A percentile compares a stretch with the other conserved stretches of the same genome.
Conservation (phyloP, 37 sponge, comb jelly and placozoan genomes). For the Ephydatia muelleri region DNA sequence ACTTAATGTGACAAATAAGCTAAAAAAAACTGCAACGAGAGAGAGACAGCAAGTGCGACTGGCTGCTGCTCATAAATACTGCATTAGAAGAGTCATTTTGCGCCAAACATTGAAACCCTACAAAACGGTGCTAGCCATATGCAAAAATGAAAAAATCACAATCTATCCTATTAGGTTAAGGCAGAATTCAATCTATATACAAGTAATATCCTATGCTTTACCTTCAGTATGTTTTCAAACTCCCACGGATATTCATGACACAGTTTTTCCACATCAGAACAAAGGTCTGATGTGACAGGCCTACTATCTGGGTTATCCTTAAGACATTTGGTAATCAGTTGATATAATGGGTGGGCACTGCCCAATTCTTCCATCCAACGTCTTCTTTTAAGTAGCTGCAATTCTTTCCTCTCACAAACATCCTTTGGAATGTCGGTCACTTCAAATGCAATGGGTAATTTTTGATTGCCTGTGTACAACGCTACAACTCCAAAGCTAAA, state of each 20-base stretch:
- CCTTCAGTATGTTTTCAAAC: background rate
- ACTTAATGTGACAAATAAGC: too few relatives aligned
- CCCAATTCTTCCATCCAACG: background rate
- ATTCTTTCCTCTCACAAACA: background rate
- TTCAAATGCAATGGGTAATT: conserved; percentile 3
- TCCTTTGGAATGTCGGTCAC: background rate
- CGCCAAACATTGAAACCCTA: too few relatives aligned
- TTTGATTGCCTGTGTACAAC: conserved; percentile 1
- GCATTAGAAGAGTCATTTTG: too few relatives aligned
- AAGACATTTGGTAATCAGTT: background rate
- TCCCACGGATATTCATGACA: background rate
- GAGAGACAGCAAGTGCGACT: too few relatives aligned
- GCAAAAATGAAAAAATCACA: too few relatives aligned
- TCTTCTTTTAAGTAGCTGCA: conserved; percentile 3
- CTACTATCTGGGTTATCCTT: background rate
- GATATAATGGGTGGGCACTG: background rate
- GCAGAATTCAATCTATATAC: too few relatives aligned
- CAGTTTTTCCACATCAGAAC: background rate
- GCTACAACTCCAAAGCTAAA: conserved; percentile 4
- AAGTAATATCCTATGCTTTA: too few relatives aligned
- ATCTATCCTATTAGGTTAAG: too few relatives aligned
- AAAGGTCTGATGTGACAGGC: background rate
- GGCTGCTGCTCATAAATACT: too few relatives aligned
- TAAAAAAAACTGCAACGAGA: too few relatives aligned
- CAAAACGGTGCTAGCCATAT: too few relatives aligned